Evolutionary conservation across 2,888 invertebrate species (phyloP).

Genomic region (Cerastis leucographa): DNA sequence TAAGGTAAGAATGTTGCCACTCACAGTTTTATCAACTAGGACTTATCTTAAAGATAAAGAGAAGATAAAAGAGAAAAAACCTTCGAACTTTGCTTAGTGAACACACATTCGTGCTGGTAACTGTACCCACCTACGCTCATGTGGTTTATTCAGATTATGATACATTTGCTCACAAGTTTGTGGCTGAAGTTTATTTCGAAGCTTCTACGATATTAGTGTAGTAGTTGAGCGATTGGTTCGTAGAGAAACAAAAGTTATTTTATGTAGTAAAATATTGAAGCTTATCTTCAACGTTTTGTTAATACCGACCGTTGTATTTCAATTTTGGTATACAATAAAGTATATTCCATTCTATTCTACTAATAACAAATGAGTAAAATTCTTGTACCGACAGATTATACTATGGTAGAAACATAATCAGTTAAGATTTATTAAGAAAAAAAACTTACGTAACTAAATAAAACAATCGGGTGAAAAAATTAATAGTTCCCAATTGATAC

Average conservation of each 20-base stretch:
- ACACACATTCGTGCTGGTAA: neutral
- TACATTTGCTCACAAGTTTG: slow-evolving; percentile 38
- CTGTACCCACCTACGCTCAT: slow-evolving; percentile 6
- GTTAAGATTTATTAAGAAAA: neutral
- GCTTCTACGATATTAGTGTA: slow-evolving; percentile 20
- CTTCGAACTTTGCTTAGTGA: neutral
- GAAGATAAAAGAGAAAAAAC: too few relatives aligned
- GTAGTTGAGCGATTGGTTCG: slow-evolving; percentile 14
- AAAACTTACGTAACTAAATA: neutral
- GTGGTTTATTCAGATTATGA: slow-evolving; percentile 29
- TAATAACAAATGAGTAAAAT: neutral
- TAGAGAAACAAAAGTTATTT: neutral
- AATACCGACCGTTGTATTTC: too few relatives aligned
- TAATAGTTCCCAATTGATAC: slow-evolving; percentile 23
- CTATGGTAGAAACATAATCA: neutral
- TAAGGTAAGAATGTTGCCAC: neutral
- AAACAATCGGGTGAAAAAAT: slow-evolving; percentile 12
- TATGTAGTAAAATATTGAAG: neutral
- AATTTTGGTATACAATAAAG: too few relatives aligned
- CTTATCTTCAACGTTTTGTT: neutral
- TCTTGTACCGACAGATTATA: neutral
- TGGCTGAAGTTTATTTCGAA: slow-evolving; percentile 41
- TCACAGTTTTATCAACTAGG: neutral
- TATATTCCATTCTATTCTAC: too few relatives aligned
- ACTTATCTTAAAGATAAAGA: neutral